Evolutionary conservation across 2,113 vertebrate species (phyloP).

Genomic region (Cebidichthys violaceus): DNA sequence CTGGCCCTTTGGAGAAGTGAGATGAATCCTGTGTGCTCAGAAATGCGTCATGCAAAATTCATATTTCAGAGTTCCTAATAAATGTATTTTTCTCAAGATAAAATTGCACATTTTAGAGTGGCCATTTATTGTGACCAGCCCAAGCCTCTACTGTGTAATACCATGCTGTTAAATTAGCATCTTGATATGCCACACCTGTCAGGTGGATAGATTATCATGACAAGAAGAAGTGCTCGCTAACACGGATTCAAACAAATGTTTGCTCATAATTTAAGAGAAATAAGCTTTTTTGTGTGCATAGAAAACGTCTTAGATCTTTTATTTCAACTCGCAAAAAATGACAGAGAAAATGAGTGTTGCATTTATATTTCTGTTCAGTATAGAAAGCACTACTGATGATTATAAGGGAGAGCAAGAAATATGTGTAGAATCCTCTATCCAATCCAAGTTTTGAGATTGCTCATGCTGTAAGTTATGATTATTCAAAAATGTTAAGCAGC

Average conservation of each 20-base stretch:
- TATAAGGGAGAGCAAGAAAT: background rate
- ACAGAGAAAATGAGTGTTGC: no score
- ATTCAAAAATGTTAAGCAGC: background rate
- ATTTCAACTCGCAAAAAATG: no score
- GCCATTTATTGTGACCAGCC: background rate
- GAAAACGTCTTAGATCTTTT: no score
- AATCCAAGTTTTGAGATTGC: background rate
- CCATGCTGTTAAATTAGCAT: no score
- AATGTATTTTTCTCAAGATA: no score
- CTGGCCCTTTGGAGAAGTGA: no score
- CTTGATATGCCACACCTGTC: background rate
- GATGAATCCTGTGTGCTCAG: background rate
- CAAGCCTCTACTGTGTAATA: background rate
- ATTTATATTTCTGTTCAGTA: background rate
- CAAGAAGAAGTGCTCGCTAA: background rate
- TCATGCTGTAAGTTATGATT: background rate
- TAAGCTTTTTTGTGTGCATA: background rate
- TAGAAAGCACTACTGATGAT: constrained; percentile 22
- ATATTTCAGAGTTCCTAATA: background rate
- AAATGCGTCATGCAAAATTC: background rate
- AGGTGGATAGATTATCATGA: background rate
- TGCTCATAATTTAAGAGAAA: background rate
- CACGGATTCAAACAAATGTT: background rate
- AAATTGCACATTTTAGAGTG: background rate
- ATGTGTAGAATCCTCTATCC: background rate